phyloP scores from a whole-genome alignment of 2,888 invertebrate species.

The Griposia aprilina region DNA sequence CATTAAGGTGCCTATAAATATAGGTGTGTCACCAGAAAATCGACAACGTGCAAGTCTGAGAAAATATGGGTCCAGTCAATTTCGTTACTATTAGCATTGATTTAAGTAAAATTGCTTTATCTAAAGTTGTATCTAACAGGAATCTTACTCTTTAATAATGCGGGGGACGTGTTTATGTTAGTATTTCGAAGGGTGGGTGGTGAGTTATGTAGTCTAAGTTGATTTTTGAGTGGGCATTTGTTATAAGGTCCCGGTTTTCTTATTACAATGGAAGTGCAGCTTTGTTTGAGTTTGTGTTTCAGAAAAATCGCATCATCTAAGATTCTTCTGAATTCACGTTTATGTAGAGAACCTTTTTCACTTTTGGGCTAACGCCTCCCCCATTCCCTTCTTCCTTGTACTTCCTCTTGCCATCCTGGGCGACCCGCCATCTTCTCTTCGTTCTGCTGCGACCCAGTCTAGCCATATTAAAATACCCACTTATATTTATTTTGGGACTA shows the following conservation, averaged over 20 bases:
- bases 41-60: neutral
- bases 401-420: neutral
- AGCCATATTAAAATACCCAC: neutral
- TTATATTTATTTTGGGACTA: slow-evolving; percentile 23
- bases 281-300: neutral
- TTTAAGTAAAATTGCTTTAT: neutral
- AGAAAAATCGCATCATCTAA: neutral
- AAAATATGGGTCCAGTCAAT: neutral
- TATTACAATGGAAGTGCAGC: neutral
- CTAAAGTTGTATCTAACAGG: neutral
- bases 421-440: neutral
- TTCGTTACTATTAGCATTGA: neutral
- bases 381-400: neutral
- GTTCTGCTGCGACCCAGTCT: neutral
- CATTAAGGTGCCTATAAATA: neutral
- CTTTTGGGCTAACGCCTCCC: neutral
- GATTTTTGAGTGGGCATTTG: neutral
- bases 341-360: neutral
- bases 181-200: neutral
- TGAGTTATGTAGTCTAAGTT: neutral
- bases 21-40: neutral
- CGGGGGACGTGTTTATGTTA: neutral
- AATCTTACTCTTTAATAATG: neutral
- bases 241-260: neutral
- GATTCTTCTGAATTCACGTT: neutral